Evolutionary conservation across 2,113 vertebrate genomes (phyloP), one percentile per base, ranked within the genome.

Genomic region (Piaya cayana): DNA sequence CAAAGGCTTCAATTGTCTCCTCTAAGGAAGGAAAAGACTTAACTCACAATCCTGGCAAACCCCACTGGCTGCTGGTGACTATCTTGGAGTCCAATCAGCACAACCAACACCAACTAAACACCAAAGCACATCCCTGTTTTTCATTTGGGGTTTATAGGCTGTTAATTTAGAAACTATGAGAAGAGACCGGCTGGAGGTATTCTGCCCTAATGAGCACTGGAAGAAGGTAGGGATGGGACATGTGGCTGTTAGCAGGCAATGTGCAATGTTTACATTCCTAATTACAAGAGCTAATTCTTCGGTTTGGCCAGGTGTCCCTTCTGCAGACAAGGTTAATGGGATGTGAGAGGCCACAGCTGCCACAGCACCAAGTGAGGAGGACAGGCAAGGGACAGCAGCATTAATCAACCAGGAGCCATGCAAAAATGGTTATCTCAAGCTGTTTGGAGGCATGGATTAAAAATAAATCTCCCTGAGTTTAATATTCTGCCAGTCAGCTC

Each of bases 301-400:
- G 5, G 93, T 89, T 94, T 95, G 96, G 92, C 94, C 97, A 97
- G 96, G 96, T 96, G 96, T 96, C 96, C 97, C 88, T 93, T 95
- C 97, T 74, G 77, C 95, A 97, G 95, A 91, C 96, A 97, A 97
- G 97, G 97, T 97, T 98, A 98, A 98, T 96, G 94, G 95, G 86
- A 97, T 94, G 95, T 91, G 95, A 96, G 92, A 82, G 77, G 86
- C 96, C 92, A 80, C 97, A 97, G 97, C 98, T 97, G 98, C 95
- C 80, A 63, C 93, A 72, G 55, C 81, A 92, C 65, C n/a, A 74
- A 90, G 89, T 58, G 36, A 58, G 55, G 72, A 92, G 19, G 80
- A 96, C 95, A 93, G 94, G 91, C 85, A 18, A 86, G 96, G 91
- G 86, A 52, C 76, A 97, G 94, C 82, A 69, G 93, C 62, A 93